Percentiles rank a stretch among this genome's conserved stretches.
phyloP scores from a whole-genome alignment of 2,113 vertebrate genomes.

The Trichechus manatus region DNA sequence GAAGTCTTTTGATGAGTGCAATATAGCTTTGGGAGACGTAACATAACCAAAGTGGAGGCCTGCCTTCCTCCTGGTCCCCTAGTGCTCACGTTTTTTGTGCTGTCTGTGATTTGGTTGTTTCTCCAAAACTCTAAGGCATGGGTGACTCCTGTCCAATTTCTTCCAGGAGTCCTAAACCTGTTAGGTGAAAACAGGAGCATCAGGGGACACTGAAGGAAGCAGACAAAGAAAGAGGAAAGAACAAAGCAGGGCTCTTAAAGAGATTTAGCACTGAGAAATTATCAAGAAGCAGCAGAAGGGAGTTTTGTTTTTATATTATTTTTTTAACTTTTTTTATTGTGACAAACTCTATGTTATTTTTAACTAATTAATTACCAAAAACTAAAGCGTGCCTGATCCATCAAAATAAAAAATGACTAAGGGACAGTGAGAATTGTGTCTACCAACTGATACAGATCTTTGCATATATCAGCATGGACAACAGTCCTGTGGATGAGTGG shows the following conservation, averaged over 20 bases:
- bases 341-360: neutral
- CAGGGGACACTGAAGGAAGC: neutral
- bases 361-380: neutral
- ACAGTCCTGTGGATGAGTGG: rapidly evolving
- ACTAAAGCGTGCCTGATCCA: neutral
- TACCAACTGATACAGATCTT: neutral
- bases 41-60: neutral
- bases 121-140: neutral
- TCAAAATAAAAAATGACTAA: neutral
- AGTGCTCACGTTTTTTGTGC: neutral
- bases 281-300: neutral
- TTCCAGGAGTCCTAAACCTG: neutral
- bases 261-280: neutral
- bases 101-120: neutral
- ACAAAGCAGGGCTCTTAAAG: neutral
- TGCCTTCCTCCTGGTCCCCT: neutral
- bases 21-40: neutral
- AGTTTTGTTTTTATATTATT: neutral
- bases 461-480: neutral
- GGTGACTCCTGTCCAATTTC: neutral
- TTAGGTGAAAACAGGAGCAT: neutral
- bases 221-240: neutral
- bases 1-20: neutral
- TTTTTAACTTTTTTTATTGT: too few species aligned
- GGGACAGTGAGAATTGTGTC: neutral